phyloP scores from a whole-genome alignment of 1,140 invertebrate genomes.

The Glossosoma conforme region DNA sequence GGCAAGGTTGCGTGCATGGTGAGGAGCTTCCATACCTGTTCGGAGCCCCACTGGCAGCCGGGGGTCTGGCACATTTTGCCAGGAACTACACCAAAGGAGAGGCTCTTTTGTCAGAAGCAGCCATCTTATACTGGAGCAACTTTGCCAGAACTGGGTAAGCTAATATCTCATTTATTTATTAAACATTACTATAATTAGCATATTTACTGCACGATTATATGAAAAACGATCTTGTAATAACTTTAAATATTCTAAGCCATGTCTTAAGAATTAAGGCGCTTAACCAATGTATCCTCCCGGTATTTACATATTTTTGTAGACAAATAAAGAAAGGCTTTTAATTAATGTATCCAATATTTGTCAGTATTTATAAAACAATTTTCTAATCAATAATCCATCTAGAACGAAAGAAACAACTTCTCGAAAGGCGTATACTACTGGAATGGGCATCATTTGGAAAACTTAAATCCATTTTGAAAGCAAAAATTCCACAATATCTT shows the following conservation, averaged over 20 bases:
- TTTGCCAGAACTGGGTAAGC: conserved; percentile 92
- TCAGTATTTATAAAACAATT: too few species aligned
- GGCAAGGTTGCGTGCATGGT: conserved; percentile 79
- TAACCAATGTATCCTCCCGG: too few species aligned
- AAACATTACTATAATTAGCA: neutral
- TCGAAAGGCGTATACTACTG: too few species aligned
- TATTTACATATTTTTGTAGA: too few species aligned
- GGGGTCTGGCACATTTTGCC: conserved; percentile 66
- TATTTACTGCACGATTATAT: neutral
- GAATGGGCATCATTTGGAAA: too few species aligned
- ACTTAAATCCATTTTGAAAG: too few species aligned
- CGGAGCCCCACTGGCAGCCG: conserved; percentile 66
- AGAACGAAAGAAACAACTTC: too few species aligned
- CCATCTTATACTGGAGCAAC: conserved; percentile 91
- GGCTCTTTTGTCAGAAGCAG: conserved; percentile 77
- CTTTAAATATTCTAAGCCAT: neutral
- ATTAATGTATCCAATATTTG: too few species aligned
- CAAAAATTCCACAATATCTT: too few species aligned
- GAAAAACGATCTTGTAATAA: neutral
- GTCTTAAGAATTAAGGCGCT: too few species aligned
- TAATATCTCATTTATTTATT: neutral
- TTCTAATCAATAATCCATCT: too few species aligned
- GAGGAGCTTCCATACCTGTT: conserved; percentile 87
- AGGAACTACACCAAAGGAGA: conserved; percentile 83
- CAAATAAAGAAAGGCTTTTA: too few species aligned